These are phyloP conservation scores for Vulpes vulpes DNA, from an alignment of 2,113 vertebrate genomes.

Conservation along the genomic window DNA sequence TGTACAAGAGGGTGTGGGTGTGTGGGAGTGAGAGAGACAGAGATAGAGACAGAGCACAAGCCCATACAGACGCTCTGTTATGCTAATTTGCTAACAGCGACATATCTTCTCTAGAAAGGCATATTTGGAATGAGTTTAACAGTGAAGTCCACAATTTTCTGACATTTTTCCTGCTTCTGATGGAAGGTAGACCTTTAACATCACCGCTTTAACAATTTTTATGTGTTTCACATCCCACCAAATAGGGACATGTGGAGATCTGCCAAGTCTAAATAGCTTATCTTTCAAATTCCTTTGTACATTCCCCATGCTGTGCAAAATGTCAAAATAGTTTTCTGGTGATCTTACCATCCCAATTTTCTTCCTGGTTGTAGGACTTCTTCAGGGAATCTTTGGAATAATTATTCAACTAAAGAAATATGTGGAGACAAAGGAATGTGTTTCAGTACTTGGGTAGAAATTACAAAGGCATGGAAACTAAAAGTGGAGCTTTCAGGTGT, in stretches of 20 bases:
- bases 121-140: neutral
- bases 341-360: slow-evolving; percentile 57
- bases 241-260: slow-evolving; percentile 82
- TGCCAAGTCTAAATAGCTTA: slow-evolving; percentile 84
- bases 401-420: neutral
- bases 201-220: neutral
- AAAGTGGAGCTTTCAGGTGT: accelerated
- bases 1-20: neutral
- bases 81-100: accelerated
- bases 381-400: slow-evolving; percentile 5
- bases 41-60: neutral
- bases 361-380: slow-evolving; percentile 12
- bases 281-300: slow-evolving; percentile 86
- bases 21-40: neutral
- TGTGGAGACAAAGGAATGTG: neutral
- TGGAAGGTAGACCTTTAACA: slow-evolving; percentile 1
- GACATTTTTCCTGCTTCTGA: neutral
- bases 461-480: neutral
- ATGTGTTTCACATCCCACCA: slow-evolving; percentile 81
- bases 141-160: neutral
- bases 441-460: neutral
- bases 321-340: slow-evolving; percentile 81
- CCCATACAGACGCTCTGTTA: neutral
- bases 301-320: slow-evolving; percentile 82
- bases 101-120: neutral